phyloP scores from a whole-genome alignment of 2,888 invertebrate species.

The Uropetala carovei region DNA sequence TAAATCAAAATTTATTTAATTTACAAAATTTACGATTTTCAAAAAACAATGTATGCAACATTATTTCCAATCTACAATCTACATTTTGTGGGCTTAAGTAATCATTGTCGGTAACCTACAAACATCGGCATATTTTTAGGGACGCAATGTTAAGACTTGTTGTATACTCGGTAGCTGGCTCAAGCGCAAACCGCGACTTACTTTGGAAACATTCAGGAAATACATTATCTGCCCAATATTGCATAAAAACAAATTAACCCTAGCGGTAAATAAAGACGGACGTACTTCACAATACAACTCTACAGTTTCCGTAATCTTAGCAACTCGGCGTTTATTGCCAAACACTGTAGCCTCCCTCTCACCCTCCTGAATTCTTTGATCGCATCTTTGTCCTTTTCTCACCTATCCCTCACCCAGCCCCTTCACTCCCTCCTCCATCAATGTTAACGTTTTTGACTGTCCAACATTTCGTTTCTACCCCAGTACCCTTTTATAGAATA shows the following conservation, averaged over 20 bases:
- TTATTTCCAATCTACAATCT: too few species aligned
- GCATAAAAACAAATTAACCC: neutral
- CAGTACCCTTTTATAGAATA: neutral
- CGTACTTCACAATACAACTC: neutral
- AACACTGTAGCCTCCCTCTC: neutral
- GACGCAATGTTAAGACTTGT: too few species aligned
- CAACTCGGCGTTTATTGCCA: conserved; percentile 34
- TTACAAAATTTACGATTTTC: too few species aligned
- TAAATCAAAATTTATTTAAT: too few species aligned
- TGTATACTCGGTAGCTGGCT: too few species aligned
- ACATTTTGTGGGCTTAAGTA: too few species aligned
- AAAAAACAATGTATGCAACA: too few species aligned
- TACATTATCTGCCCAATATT: neutral
- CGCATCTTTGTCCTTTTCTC: neutral
- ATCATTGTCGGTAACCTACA: too few species aligned
- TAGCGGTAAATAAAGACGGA: neutral
- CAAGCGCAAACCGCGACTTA: too few species aligned
- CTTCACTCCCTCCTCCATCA: conserved; percentile 46
- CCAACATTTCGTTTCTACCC: conserved; percentile 46
- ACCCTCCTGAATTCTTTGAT: neutral
- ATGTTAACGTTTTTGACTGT: conserved; percentile 43
- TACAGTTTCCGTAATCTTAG: conserved; percentile 51
- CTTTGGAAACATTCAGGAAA: too few species aligned
- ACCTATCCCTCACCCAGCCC: neutral
- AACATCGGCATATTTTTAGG: too few species aligned